Evolutionary conservation across 2,113 vertebrate species (phyloP).

Genomic region (Gnathonemus echidnorhynchus): DNA sequence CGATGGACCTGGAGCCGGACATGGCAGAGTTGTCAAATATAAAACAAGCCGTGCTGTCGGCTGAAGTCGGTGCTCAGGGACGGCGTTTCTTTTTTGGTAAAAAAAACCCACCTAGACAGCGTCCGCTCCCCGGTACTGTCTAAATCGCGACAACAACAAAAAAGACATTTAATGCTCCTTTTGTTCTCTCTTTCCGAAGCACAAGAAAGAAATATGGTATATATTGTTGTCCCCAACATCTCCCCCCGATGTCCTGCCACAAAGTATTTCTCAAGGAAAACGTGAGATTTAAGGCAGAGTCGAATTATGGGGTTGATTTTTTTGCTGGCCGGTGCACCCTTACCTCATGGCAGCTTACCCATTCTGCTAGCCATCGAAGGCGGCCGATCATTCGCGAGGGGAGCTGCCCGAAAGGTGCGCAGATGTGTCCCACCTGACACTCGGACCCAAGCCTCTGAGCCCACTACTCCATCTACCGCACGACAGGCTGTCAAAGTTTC

Average conservation of each 20-base stretch:
- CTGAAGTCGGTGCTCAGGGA: background rate
- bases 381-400: background rate
- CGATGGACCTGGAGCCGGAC: background rate
- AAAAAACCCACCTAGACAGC: background rate
- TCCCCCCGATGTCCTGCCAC: background rate
- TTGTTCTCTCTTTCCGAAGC: background rate
- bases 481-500: background rate
- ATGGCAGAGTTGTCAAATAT: background rate
- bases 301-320: background rate
- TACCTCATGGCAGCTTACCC: background rate
- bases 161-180: conserved; percentile 11
- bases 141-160: conserved; percentile 1
- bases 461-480: background rate
- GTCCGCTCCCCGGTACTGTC: background rate
- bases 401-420: background rate
- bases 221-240: background rate
- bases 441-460: background rate
- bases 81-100: background rate
- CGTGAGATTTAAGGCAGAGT: background rate
- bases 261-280: background rate
- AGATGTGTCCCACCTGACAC: background rate
- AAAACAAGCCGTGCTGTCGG: background rate
- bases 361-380: background rate
- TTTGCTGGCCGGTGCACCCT: background rate
- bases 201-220: background rate